phyloP scores from a whole-genome alignment of 64 coral and sea anemone genomes.

The Pocillopora verrucosa region DNA sequence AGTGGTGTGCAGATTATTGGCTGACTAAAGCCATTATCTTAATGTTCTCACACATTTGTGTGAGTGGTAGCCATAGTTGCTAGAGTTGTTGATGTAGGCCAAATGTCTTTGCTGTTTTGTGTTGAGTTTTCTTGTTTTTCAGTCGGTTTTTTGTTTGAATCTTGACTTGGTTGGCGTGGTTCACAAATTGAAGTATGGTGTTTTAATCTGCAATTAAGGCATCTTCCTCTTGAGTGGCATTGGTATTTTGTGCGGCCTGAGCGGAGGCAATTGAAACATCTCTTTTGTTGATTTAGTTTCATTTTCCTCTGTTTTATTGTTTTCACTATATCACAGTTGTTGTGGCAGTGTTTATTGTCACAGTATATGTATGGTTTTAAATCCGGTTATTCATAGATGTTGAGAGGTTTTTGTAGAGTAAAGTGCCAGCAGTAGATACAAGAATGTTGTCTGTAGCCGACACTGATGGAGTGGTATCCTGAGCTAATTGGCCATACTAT shows the following conservation, averaged over 20 bases:
- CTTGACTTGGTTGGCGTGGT: constrained; percentile 12
- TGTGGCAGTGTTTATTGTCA: constrained; percentile 27
- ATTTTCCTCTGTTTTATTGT: constrained; percentile 24
- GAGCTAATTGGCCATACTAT: no score
- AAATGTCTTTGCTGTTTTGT: constrained; percentile 19
- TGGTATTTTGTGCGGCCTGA: background rate
- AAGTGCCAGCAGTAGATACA: no score
- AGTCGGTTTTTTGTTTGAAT: constrained; percentile 50
- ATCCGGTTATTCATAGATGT: constrained; percentile 17
- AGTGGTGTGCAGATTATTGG: no score
- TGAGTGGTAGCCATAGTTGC: constrained; percentile 3
- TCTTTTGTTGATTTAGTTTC: constrained; percentile 46
- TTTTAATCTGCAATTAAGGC: constrained; percentile 43
- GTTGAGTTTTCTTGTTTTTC: constrained; percentile 22
- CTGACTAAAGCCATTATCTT: no score
- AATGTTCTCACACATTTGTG: no score
- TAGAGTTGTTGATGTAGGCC: constrained; percentile 39
- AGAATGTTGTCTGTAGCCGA: no score
- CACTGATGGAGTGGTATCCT: no score
- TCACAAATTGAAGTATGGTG: constrained; percentile 58
- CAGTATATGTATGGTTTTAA: constrained; percentile 63
- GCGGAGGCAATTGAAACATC: background rate
- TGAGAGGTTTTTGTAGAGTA: background rate
- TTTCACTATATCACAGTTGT: constrained; percentile 2
- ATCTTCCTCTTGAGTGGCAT: constrained; percentile 48